These are phyloP conservation scores for Agonopterix alstromeriana DNA, from an alignment of 2,888 invertebrate genomes.

Conservation along the genomic window DNA sequence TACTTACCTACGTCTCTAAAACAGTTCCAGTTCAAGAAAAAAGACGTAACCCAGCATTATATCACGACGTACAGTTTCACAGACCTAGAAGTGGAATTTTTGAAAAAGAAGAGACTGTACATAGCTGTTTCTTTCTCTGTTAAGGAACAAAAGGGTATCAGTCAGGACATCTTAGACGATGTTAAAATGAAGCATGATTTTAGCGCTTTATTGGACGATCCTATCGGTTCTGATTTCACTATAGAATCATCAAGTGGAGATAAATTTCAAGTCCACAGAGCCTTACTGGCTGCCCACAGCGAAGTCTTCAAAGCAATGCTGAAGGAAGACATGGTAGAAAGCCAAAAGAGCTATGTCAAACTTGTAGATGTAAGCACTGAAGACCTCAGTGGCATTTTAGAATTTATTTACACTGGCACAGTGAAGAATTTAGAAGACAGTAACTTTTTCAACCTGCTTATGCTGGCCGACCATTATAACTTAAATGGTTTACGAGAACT, in stretches of 20 bases:
- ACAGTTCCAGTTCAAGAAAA: slow-evolving; percentile 28
- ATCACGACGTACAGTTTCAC: slow-evolving; percentile 51
- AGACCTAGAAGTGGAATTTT: slow-evolving; percentile 42
- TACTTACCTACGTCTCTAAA: slow-evolving; percentile 33
- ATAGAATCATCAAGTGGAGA: slow-evolving; percentile 56
- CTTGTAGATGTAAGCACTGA: slow-evolving; percentile 48
- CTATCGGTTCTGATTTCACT: slow-evolving; percentile 53
- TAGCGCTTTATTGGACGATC: slow-evolving; percentile 41
- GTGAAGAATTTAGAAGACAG: slow-evolving; percentile 40
- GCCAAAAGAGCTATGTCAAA: slow-evolving; percentile 51
- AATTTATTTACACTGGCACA: slow-evolving; percentile 59
- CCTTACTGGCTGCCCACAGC: slow-evolving; percentile 46
- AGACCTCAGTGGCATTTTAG: slow-evolving; percentile 47
- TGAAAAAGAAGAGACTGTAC: slow-evolving; percentile 44
- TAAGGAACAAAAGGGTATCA: slow-evolving; percentile 16
- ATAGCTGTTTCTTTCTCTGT: slow-evolving; percentile 38
- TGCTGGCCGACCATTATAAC: slow-evolving; percentile 56
- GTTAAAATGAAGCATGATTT: slow-evolving; percentile 45
- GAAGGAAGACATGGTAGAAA: slow-evolving; percentile 59
- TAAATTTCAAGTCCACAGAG: slow-evolving; percentile 53
- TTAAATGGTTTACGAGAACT: slow-evolving; percentile 46
- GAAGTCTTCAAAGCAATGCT: slow-evolving; percentile 69
- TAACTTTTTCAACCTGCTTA: slow-evolving; percentile 46
- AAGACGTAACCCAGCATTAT: slow-evolving; percentile 26
- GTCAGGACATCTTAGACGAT: slow-evolving; percentile 24